A percentile compares a stretch with the other conserved stretches of the same genome.
These are phyloP conservation scores for Pollenia amentaria DNA, from an alignment of 2,888 invertebrate genomes.

Conservation along the genomic window DNA sequence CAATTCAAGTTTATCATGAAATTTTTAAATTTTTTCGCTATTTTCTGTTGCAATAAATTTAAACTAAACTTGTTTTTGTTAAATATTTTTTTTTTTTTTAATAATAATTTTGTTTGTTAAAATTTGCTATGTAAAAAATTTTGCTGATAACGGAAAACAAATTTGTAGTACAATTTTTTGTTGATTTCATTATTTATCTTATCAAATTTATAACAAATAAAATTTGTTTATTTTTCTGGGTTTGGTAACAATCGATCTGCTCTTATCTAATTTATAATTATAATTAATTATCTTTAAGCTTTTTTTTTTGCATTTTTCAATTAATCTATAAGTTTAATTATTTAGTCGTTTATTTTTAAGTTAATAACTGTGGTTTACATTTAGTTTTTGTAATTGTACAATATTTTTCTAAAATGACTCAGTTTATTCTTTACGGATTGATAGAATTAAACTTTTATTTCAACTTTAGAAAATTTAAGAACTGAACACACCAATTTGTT, in stretches of 20 bases:
- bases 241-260: too few relatives aligned
- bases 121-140: background rate
- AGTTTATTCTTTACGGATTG: background rate
- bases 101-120: conserved; percentile 15
- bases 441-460: background rate
- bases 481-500: conserved; percentile 38
- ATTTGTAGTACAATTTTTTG: conserved; percentile 17
- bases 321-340: background rate
- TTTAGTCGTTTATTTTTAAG: background rate
- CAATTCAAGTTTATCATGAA: conserved; percentile 46
- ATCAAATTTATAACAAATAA: conserved; percentile 49
- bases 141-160: conserved; percentile 31
- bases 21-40: conserved; percentile 5
- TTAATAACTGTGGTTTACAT: background rate
- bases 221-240: background rate
- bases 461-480: conserved; percentile 6
- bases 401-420: background rate
- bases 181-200: conserved; percentile 49
- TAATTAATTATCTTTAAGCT: background rate
- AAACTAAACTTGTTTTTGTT: conserved; percentile 42
- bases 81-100: conserved; percentile 32
- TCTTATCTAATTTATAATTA: background rate
- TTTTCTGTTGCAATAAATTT: conserved; percentile 15
- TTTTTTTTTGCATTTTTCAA: background rate
- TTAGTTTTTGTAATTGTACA: too few relatives aligned